Percentiles rank a stretch among this genome's conserved stretches.
These are phyloP conservation scores for Grammomys surdaster DNA, from an alignment of 2,113 vertebrate species.

Conservation along the genomic window DNA sequence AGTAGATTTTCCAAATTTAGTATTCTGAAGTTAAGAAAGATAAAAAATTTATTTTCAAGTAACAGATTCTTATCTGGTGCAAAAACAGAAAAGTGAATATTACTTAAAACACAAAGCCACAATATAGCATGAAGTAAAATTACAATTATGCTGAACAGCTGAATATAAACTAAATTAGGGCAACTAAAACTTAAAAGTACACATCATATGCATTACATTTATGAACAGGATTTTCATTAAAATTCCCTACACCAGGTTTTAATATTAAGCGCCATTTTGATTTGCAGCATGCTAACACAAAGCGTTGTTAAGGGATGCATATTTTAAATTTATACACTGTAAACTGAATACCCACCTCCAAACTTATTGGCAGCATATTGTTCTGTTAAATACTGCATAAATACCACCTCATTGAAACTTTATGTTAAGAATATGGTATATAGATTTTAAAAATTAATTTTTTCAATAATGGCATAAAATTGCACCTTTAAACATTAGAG, in stretches of 20 bases:
- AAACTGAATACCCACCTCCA: conserved; percentile 89
- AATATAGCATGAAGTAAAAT: conserved; percentile 87
- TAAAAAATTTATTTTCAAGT: conserved; percentile 90
- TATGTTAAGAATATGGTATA: conserved; percentile 86
- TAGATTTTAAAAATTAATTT: conserved; percentile 80
- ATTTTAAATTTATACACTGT: conserved; percentile 90
- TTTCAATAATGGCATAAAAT: conserved; percentile 83
- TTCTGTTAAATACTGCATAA: conserved; percentile 90
- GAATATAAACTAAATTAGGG: conserved; percentile 89
- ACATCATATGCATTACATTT: conserved; percentile 90
- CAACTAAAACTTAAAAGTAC: conserved; percentile 89
- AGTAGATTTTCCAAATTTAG: conserved; percentile 89
- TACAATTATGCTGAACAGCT: conserved; percentile 86
- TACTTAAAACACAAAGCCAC: conserved; percentile 90
- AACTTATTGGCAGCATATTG: conserved; percentile 86
- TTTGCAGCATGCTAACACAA: conserved; percentile 91
- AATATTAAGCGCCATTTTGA: conserved; percentile 90
- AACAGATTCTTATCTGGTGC: conserved; percentile 92
- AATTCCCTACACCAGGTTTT: conserved; percentile 89
- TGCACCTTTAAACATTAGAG: conserved; percentile 86
- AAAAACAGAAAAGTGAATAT: conserved; percentile 89
- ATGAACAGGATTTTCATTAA: conserved; percentile 90
- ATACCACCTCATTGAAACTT: conserved; percentile 87
- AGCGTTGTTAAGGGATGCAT: conserved; percentile 89
- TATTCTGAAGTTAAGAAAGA: conserved; percentile 89